phyloP scores from a whole-genome alignment of 2,113 vertebrate species.

The Dolichallabes microphthalmus region DNA sequence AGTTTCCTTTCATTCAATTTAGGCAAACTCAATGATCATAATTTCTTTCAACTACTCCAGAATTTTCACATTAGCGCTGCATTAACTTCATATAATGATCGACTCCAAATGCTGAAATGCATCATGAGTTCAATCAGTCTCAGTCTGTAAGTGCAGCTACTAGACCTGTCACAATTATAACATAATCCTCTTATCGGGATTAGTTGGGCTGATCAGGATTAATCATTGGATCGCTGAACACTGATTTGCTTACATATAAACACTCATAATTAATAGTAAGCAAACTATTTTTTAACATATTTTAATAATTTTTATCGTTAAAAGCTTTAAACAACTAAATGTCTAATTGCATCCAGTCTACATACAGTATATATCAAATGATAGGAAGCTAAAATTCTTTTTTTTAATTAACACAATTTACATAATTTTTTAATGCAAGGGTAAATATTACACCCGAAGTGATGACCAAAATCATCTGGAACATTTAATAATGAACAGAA shows the following conservation, averaged over 20 bases:
- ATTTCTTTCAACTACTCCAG: neutral
- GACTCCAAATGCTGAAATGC: neutral
- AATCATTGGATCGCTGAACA: neutral
- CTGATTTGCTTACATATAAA: no score
- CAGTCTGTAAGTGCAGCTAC: neutral
- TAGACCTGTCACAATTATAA: neutral
- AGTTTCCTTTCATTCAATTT: neutral
- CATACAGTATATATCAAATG: neutral
- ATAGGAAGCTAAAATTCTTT: neutral
- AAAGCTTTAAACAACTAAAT: neutral
- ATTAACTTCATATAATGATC: neutral
- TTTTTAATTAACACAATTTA: no score
- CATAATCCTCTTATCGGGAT: constrained; percentile 17
- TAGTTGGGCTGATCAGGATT: neutral
- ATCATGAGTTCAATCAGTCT: constrained; percentile 1
- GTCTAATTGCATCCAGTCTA: neutral
- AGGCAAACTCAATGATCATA: neutral
- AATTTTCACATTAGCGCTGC: neutral
- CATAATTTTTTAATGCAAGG: neutral
- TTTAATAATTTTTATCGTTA: neutral
- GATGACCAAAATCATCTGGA: neutral
- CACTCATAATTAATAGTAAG: neutral
- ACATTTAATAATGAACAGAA: neutral
- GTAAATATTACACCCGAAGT: neutral
- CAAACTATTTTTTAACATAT: neutral